Conservation (phyloP, 2,113 vertebrate genomes). For the Colinus virginianus region DNA sequence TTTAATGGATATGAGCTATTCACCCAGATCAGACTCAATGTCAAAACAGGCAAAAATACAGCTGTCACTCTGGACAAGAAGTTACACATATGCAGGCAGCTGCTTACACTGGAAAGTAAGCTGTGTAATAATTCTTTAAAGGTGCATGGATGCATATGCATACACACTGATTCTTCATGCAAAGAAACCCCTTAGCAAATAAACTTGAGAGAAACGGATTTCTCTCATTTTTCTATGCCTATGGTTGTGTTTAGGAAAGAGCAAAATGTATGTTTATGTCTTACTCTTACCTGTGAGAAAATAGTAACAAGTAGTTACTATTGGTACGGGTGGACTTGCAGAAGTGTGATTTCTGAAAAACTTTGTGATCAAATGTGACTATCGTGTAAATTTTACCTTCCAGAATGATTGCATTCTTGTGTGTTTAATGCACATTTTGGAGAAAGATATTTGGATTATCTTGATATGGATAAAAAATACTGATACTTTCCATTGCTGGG, state of each 20-base stretch:
- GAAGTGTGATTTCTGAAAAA: not conserved
- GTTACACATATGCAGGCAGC: conserved; percentile 85
- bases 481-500: not conserved
- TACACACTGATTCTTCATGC: not conserved
- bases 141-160: conserved; percentile 33
- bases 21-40: conserved; percentile 90
- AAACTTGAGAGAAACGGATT: not conserved
- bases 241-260: not conserved
- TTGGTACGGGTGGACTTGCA: not conserved
- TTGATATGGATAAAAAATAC: not conserved
- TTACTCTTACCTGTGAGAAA: not conserved
- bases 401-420: not conserved
- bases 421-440: not conserved
- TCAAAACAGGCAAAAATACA: conserved; percentile 90
- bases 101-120: conserved; percentile 78
- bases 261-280: not conserved
- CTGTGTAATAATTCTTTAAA: conserved; percentile 71
- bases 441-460: not conserved
- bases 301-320: not conserved
- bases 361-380: not conserved
- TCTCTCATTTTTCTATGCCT: not conserved
- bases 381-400: not conserved
- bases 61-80: conserved; percentile 88
- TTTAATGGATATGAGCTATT: conserved; percentile 91
- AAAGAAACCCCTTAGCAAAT: not conserved